A percentile compares a stretch with the other conserved stretches of the same genome.
phyloP scores from a whole-genome alignment of 2,888 invertebrate genomes.

The Parnassius mnemosyne region DNA sequence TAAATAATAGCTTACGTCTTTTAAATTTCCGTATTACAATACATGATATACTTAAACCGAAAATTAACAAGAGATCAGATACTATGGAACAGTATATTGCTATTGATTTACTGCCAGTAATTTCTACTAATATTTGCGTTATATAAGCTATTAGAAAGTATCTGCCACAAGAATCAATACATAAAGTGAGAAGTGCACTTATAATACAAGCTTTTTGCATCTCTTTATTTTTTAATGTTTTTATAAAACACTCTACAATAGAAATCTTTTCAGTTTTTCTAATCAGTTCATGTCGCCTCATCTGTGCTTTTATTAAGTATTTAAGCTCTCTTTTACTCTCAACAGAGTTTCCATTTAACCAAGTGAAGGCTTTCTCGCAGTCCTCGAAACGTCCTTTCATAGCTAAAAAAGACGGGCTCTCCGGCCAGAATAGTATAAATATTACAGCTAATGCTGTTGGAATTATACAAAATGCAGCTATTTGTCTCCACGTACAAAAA shows the following conservation, averaged over 20 bases:
- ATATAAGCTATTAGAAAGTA: constrained; percentile 39
- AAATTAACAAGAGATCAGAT: constrained; percentile 39
- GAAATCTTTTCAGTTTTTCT: constrained; percentile 2
- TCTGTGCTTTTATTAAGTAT: constrained; percentile 31
- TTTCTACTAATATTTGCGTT: constrained; percentile 39
- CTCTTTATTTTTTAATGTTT: constrained; percentile 32
- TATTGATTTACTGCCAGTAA: constrained; percentile 34
- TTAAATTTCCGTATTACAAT: constrained; percentile 34
- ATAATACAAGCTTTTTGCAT: constrained; percentile 38
- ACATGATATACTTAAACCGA: constrained; percentile 37
- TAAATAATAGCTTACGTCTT: constrained; percentile 39
- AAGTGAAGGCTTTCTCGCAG: constrained; percentile 39
- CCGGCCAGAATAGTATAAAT: constrained; percentile 42
- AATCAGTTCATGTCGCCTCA: constrained; percentile 14
- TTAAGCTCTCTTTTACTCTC: constrained; percentile 36
- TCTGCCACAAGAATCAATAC: constrained; percentile 39
- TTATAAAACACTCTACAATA: constrained; percentile 20
- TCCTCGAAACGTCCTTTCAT: constrained; percentile 43
- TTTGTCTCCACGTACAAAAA: constrained; percentile 42
- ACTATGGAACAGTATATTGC: constrained; percentile 43
- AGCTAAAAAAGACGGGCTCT: constrained; percentile 45
- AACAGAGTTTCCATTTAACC: constrained; percentile 36
- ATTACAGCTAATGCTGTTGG: constrained; percentile 29
- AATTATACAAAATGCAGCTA: constrained; percentile 33
- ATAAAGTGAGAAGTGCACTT: constrained; percentile 32